Evolutionary conservation across 2,888 invertebrate species (phyloP), one percentile per base, ranked within the genome.

Genomic region (Ypsolopha scabrella): DNA sequence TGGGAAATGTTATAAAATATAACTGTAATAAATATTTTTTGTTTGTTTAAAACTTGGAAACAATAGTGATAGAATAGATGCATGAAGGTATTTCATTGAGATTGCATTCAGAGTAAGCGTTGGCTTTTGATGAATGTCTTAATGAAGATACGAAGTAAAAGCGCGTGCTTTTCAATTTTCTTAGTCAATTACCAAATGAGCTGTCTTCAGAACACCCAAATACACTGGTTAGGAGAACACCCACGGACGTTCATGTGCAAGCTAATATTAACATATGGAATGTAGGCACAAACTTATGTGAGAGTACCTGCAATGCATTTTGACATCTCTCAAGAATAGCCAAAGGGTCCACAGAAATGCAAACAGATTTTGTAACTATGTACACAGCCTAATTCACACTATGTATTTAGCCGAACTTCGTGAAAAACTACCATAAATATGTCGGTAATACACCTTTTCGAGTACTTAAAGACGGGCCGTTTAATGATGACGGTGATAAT

Each of bases 341-440:
- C 47, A 8, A 13, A 47, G 37, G 47, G 47, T 47, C 47, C 49
- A 49, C 14, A 10, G 7, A 13, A 49, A 10, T 35, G 49, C 49
- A 49, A 49, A 49, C 49, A 49, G 7, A 33, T 11, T 33, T 10
- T 37, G 49, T 41, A 41, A n/a, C 24, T 8, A 33, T 49, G 39
- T 41, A 41, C 66, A 64, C 61, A 70, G 65, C 65, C 73, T 76
- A 83, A 83, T 83, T 83, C 75, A 81, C 82, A 83, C 82, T 67
- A 71, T 68, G 72, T 77, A 67, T 80, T 82, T 82, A 85, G 80
- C 83, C 79, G 74, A 78, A 74, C 70, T 80, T 80, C 65, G 83
- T 80, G 83, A 85, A 85, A 80, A 75, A 73, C 75, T 72, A 80
- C 75, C 68, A 72, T 79, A 80, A 81, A 80, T 73, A 81, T 81